Evolutionary conservation across 2,797 vertebrate genomes (phyloP).

Genomic region (Lagocephalus sceleratus): DNA sequence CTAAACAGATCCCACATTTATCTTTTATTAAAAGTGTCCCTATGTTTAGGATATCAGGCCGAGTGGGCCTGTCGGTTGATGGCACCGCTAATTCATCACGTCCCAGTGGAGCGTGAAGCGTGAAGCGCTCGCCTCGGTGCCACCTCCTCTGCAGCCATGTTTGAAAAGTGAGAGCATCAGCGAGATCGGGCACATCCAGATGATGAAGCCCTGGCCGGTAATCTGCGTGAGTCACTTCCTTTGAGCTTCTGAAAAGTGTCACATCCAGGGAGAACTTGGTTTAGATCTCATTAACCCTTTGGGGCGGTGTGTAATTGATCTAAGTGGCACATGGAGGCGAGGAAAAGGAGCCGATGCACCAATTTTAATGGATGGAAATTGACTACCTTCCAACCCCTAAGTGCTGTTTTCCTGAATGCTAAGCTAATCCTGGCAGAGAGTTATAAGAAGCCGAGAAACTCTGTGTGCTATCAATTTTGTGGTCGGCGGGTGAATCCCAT

Average conservation of each 20-base stretch:
- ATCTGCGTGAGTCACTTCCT: conserved; percentile 42
- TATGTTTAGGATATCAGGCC: too few relatives aligned
- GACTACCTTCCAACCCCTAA: neutral
- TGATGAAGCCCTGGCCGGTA: conserved; percentile 34
- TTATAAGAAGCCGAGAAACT: neutral
- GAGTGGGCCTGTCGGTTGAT: too few relatives aligned
- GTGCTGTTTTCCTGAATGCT: neutral
- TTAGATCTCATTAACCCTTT: conserved; percentile 16
- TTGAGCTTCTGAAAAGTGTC: conserved; percentile 27
- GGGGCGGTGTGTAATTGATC: neutral
- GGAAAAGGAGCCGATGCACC: neutral
- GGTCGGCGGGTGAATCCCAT: neutral
- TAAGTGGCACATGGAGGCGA: neutral
- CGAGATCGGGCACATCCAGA: conserved; percentile 33
- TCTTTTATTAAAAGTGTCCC: too few relatives aligned
- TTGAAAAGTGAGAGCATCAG: conserved; percentile 39
- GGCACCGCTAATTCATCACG: conserved; percentile 19
- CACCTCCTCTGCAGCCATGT: conserved; percentile 17
- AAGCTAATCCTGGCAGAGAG: neutral
- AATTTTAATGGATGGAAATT: conserved; percentile 3
- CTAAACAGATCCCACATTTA: too few relatives aligned
- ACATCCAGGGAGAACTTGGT: conserved; percentile 22
- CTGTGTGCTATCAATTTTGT: neutral
- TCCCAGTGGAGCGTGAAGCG: conserved; percentile 12
- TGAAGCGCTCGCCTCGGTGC: conserved; percentile 6